Conservation (phyloP, 2,113 vertebrate species). For the Petrocephalus microphthalmus region DNA sequence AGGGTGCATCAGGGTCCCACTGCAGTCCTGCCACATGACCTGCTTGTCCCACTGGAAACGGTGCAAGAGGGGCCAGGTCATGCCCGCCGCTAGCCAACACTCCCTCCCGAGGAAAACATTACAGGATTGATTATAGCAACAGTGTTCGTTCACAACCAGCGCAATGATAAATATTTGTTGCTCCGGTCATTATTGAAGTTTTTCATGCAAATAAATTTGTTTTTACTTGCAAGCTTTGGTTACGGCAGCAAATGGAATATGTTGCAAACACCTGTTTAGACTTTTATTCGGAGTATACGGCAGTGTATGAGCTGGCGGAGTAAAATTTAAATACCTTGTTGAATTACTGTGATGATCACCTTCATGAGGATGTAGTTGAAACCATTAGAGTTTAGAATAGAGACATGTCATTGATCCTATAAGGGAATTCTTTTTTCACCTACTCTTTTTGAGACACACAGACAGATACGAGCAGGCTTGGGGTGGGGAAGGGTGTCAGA, state of each 20-base stretch:
- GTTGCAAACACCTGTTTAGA: background rate
- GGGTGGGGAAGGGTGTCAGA: too few species aligned
- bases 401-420: background rate
- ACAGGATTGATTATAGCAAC: constrained; percentile 18
- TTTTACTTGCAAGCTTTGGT: background rate
- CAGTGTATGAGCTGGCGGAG: background rate
- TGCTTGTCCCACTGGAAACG: background rate
- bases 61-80: background rate
- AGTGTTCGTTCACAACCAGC: background rate
- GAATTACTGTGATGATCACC: background rate
- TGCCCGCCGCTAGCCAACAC: background rate
- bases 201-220: background rate
- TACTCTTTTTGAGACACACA: background rate
- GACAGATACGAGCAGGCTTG: background rate
- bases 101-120: constrained; percentile 11
- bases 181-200: background rate
- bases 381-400: background rate
- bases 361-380: background rate
- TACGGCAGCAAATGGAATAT: background rate
- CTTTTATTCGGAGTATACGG: background rate
- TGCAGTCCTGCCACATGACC: background rate
- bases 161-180: background rate
- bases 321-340: background rate
- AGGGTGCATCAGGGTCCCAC: background rate
- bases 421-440: background rate